Base-by-base conservation (phyloP, 2,113 vertebrate genomes). In the Lasiurus borealis region DNA sequence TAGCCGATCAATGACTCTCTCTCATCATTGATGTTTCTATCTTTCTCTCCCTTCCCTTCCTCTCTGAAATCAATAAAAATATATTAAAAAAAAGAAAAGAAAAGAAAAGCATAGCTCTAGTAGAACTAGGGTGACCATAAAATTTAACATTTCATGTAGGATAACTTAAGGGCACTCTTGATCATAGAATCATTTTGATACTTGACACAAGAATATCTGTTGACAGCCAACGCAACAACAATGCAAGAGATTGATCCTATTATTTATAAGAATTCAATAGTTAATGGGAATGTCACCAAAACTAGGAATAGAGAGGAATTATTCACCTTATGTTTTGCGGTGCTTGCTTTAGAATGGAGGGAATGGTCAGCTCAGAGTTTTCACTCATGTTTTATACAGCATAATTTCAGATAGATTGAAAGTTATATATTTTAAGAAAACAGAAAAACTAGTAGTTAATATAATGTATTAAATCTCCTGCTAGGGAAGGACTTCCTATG, bases 331-430 rank as follows among this genome's bases (percentile, higher is more conserved):
- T 85, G 36, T 62, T 68, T 16, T 77, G 29, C 62, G 34, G 11
- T 19, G 40, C 6, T 34, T 78, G 15, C 46, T 46, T 92, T 57
- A 92, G 21, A 77, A 57, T 68, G 48, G 66, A 6, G 21, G 29
- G 87, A 64, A 81, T 59, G 27, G 44, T 88, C 66, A 88, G 18
- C 50, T 72, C 40, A 52, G 66, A 81, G 75, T 14, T 64, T 64
- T 50, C 19, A 31, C 25, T 69, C 31, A 54, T n/a, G n/a, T 72
- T 87, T 87, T 50, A 62, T 62, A 25, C 4, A 64, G n/a, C 66
- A 44, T 87, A 81, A 52, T 93, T 93, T 93, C 82, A 78, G 29
- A 21, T 73, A 73, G 52, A 83, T 40, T 83, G 25, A 91, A 91
- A 84, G n/a, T 84, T 64, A 87, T 1, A 1, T 91, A 71, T 71